Conservation (phyloP, 2,113 vertebrate genomes). For the Actinemys pallida region DNA sequence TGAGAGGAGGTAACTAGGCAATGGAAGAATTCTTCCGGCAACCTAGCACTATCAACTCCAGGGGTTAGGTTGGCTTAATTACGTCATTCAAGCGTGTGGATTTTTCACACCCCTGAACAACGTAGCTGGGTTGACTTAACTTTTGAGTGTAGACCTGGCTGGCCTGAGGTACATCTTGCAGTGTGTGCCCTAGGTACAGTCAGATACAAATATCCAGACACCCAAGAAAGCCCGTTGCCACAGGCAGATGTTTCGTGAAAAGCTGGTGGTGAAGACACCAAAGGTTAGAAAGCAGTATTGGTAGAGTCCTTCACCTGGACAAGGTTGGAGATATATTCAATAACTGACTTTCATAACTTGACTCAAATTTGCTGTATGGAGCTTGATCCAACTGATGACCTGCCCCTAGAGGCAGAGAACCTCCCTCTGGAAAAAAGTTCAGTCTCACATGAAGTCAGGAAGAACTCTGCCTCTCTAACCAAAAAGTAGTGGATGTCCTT, state of each 20-base stretch:
- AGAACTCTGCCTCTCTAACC: not conserved
- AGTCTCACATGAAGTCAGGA: fast-evolving
- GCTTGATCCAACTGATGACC: not conserved
- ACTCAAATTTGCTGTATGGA: not conserved
- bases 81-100: not conserved
- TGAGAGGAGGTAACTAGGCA: too few relatives aligned
- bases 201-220: not conserved
- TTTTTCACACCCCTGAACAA: not conserved
- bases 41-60: not conserved
- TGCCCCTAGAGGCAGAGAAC: not conserved
- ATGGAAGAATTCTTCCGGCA: too few relatives aligned
- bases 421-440: not conserved
- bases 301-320: too few relatives aligned
- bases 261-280: too few relatives aligned
- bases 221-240: not conserved
- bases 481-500: not conserved
- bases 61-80: not conserved
- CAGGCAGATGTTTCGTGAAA: not conserved
- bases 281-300: too few relatives aligned
- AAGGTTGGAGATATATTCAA: too few relatives aligned
- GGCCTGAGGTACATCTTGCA: not conserved
- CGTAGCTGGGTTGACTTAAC: not conserved
- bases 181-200: not conserved
- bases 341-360: not conserved
- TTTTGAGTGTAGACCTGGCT: not conserved